Conservation (phyloP, 2,888 invertebrate species). For the Orthosia cruda region DNA sequence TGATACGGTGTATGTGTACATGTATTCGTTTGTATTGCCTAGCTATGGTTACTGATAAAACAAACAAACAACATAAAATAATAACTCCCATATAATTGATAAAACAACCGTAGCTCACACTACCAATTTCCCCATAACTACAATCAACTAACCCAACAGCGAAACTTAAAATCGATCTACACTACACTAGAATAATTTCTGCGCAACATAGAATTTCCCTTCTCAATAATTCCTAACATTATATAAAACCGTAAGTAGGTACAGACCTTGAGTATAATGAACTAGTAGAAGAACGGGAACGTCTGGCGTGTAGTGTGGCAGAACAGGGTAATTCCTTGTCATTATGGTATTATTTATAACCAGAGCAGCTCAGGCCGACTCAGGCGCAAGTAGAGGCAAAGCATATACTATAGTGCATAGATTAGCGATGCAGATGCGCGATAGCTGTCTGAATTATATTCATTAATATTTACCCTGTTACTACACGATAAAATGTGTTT, state of each 20-base stretch:
- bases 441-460: slow-evolving; percentile 63
- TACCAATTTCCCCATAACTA: slow-evolving; percentile 40
- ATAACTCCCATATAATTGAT: slow-evolving; percentile 6
- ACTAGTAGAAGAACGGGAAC: slow-evolving; percentile 82
- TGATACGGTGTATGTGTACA: too few relatives aligned
- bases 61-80: background rate
- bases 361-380: slow-evolving; percentile 76
- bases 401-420: slow-evolving; percentile 75
- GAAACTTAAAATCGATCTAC: slow-evolving; percentile 52
- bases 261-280: slow-evolving; percentile 81
- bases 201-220: slow-evolving; percentile 63
- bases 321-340: slow-evolving; percentile 90
- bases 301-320: slow-evolving; percentile 83
- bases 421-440: slow-evolving; percentile 67
- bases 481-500: slow-evolving; percentile 50
- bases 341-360: slow-evolving; percentile 91
- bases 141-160: slow-evolving; percentile 37
- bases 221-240: slow-evolving; percentile 72
- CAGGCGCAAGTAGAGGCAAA: slow-evolving; percentile 78
- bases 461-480: slow-evolving; percentile 58
- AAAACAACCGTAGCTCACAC: slow-evolving; percentile 30
- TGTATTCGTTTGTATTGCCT: background rate
- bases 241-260: slow-evolving; percentile 80
- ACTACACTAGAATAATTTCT: slow-evolving; percentile 58
- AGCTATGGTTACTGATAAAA: background rate